Percentiles rank a stretch among this genome's conserved stretches.
Conservation (phyloP, 1,140 invertebrate genomes). For the Drosophila miranda region DNA sequence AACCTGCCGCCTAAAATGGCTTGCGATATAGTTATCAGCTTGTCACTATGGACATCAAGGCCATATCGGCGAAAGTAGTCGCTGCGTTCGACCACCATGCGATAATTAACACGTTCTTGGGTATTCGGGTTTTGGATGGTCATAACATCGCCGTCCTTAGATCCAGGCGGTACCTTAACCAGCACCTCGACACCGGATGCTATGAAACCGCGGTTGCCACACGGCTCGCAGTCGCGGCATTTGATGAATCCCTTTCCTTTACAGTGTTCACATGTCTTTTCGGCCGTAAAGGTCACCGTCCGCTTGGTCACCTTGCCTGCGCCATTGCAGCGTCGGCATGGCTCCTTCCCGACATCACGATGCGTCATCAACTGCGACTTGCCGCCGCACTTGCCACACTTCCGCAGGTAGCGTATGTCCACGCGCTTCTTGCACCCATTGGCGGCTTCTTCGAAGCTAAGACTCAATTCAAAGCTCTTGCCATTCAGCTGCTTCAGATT, state of each 20-base stretch:
- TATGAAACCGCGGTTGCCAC: constrained; percentile 63
- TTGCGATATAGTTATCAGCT: constrained; percentile 64
- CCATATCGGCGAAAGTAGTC: constrained; percentile 73
- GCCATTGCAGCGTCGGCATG: constrained; percentile 74
- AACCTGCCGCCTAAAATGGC: constrained; percentile 70
- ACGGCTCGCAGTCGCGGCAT: constrained; percentile 71
- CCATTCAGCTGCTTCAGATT: too few relatives aligned
- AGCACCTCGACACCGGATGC: constrained; percentile 56
- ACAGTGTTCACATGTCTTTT: constrained; percentile 57
- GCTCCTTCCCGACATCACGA: constrained; percentile 60
- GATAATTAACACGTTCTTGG: constrained; percentile 58
- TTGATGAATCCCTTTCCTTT: constrained; percentile 70
- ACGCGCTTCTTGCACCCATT: too few relatives aligned
- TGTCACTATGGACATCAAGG: constrained; percentile 68
- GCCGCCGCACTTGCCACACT: constrained; percentile 70
- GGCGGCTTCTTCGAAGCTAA: too few relatives aligned
- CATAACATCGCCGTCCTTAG: constrained; percentile 66
- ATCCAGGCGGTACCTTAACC: constrained; percentile 62
- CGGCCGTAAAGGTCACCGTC: constrained; percentile 54
- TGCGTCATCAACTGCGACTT: constrained; percentile 65
- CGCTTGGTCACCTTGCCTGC: constrained; percentile 58
- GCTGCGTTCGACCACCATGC: constrained; percentile 52
- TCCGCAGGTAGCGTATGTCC: too few relatives aligned
- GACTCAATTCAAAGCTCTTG: too few relatives aligned
- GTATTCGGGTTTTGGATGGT: constrained; percentile 65